phyloP scores from a whole-genome alignment of 2,797 vertebrate genomes.

The Rhabdophis nuchalis region DNA sequence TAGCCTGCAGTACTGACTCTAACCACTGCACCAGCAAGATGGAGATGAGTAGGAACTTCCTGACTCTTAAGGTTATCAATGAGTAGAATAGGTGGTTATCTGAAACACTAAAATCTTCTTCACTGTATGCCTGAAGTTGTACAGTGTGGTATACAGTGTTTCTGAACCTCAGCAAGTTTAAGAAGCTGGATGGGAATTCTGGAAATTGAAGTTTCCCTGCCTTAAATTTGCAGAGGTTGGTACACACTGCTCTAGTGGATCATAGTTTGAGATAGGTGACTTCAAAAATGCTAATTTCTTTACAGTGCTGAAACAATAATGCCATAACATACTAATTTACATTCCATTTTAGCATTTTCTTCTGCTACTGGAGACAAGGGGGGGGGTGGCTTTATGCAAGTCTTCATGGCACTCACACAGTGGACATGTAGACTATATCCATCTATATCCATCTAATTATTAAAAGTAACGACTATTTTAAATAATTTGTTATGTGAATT shows the following conservation, averaged over 20 bases:
- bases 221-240: background rate
- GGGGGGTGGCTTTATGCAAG: constrained; percentile 11
- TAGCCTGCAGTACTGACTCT: too few relatives aligned
- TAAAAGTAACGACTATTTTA: background rate
- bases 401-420: constrained; percentile 14
- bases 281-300: background rate
- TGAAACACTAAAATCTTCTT: background rate
- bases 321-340: background rate
- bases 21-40: too few relatives aligned
- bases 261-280: background rate
- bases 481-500: constrained; percentile 13
- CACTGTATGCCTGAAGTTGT: background rate
- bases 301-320: background rate
- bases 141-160: background rate
- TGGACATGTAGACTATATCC: background rate
- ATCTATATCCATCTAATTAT: background rate
- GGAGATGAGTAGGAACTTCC: background rate
- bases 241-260: background rate
- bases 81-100: background rate
- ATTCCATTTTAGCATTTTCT: constrained; percentile 21
- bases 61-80: background rate
- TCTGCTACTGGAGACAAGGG: background rate
- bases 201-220: background rate
- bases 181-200: background rate
- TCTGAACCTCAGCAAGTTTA: background rate